Percentiles rank a stretch among this genome's conserved stretches.
phyloP scores from a whole-genome alignment of 2,113 vertebrate species.

The Gymnocephalus cernua region DNA sequence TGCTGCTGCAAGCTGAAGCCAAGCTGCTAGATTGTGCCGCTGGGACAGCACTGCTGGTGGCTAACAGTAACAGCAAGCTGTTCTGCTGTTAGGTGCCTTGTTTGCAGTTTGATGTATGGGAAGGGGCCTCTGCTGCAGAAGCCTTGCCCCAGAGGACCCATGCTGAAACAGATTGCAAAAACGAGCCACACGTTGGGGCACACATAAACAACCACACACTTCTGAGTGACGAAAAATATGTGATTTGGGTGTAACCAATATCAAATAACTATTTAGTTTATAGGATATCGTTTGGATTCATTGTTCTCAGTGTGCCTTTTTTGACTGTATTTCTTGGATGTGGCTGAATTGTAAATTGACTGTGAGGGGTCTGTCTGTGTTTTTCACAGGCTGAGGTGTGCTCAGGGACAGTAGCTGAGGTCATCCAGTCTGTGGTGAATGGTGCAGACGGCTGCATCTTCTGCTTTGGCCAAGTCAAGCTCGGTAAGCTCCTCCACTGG shows the following conservation, averaged over 20 bases:
- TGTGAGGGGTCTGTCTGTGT: slow-evolving; percentile 24
- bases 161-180: slow-evolving; percentile 77
- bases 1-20: slow-evolving; percentile 57
- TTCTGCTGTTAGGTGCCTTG: slow-evolving; percentile 72
- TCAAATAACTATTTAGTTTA: slow-evolving; percentile 39
- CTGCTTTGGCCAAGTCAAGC: slow-evolving; percentile 93
- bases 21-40: slow-evolving; percentile 66
- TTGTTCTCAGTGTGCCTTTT: slow-evolving; percentile 14
- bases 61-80: slow-evolving; percentile 72
- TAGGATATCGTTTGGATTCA: slow-evolving; percentile 33
- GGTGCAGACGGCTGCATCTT: slow-evolving; percentile 98
- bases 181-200: slow-evolving; percentile 54
- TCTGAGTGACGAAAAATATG: slow-evolving; percentile 48
- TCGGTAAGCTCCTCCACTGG: slow-evolving; percentile 79
- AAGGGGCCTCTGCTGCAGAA: slow-evolving; percentile 62
- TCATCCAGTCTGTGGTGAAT: slow-evolving; percentile 97
- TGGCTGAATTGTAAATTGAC: slow-evolving; percentile 40
- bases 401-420: slow-evolving; percentile 96
- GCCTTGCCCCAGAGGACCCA: slow-evolving; percentile 73
- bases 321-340: slow-evolving; percentile 8
- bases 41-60: slow-evolving; percentile 73
- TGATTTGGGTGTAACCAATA: slow-evolving; percentile 29
- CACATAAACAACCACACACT: slow-evolving; percentile 17
- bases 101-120: slow-evolving; percentile 77
- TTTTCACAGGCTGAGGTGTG: slow-evolving; percentile 94